Conservation (phyloP, 2,888 invertebrate species). For the Pollenia labialis region DNA sequence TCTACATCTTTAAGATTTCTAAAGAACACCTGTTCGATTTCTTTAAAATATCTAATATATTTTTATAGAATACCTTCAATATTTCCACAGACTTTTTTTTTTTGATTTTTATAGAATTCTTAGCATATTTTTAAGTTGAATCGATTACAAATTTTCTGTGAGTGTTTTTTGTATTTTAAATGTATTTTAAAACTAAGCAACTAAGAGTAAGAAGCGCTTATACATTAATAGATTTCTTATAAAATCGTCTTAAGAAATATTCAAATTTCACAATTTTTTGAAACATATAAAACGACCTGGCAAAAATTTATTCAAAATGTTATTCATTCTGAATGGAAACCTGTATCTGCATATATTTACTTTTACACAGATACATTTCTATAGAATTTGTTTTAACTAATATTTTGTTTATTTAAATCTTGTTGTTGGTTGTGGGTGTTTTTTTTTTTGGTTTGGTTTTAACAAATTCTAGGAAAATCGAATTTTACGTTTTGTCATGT, state of each 20-base stretch:
- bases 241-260: conserved; percentile 33
- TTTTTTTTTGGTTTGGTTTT: neutral
- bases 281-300: conserved; percentile 1
- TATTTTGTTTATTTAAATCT: conserved; percentile 38
- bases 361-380: neutral
- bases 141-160: too few relatives aligned
- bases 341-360: neutral
- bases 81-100: too few relatives aligned
- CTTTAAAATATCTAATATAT: too few relatives aligned
- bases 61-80: too few relatives aligned
- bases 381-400: neutral
- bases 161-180: too few relatives aligned
- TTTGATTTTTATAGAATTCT: too few relatives aligned
- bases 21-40: too few relatives aligned
- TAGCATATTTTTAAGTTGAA: too few relatives aligned
- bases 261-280: conserved; percentile 3
- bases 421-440: conserved; percentile 7
- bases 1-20: too few relatives aligned
- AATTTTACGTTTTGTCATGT: conserved; percentile 50
- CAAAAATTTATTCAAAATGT: conserved; percentile 20
- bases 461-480: conserved; percentile 15
- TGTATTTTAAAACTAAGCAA: neutral
- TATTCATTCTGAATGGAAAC: neutral
- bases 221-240: conserved; percentile 20
- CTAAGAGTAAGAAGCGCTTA: neutral